Percentiles rank a stretch among this genome's conserved stretches.
Evolutionary conservation across 2,113 vertebrate species (phyloP).

Genomic region (Malurus cyaneus): DNA sequence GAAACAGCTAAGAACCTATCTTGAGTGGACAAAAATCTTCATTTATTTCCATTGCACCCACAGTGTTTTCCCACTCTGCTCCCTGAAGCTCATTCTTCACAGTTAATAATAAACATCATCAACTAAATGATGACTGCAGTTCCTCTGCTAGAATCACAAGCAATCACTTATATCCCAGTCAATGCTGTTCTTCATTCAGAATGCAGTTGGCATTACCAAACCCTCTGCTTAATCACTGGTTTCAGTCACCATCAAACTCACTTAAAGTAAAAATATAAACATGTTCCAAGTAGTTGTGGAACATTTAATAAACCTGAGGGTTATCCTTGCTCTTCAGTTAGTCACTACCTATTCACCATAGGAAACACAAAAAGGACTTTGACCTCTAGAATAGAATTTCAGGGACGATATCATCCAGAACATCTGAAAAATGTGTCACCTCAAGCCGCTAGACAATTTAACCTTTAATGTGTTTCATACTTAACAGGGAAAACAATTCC

Average conservation of each 20-base stretch:
- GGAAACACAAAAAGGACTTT: not conserved
- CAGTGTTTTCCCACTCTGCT: not conserved
- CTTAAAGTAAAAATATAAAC: not conserved
- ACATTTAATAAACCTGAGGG: not conserved
- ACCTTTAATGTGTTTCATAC: slow-evolving; percentile 32
- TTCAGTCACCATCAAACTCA: not conserved
- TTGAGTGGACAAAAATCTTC: slow-evolving; percentile 14
- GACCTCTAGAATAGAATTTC: slow-evolving; percentile 53
- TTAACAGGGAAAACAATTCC: slow-evolving; percentile 54
- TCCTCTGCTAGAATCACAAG: slow-evolving; percentile 28
- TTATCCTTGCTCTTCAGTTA: slow-evolving; percentile 2
- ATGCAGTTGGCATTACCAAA: not conserved
- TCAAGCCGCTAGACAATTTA: slow-evolving; percentile 31
- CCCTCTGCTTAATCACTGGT: not conserved
- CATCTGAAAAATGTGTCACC: slow-evolving; percentile 54
- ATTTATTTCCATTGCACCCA: slow-evolving; percentile 9
- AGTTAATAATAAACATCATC: slow-evolving; percentile 49
- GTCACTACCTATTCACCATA: slow-evolving; percentile 3
- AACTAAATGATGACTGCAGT: slow-evolving; percentile 36
- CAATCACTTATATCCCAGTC: not conserved
- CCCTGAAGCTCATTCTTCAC: slow-evolving; percentile 32
- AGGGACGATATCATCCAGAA: slow-evolving; percentile 36
- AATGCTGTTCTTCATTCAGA: not conserved
- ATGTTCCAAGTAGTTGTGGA: not conserved
- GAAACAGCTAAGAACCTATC: not conserved